These are phyloP conservation scores for Burhinus oedicnemus DNA, from an alignment of 2,113 vertebrate species.

Conservation along the genomic window DNA sequence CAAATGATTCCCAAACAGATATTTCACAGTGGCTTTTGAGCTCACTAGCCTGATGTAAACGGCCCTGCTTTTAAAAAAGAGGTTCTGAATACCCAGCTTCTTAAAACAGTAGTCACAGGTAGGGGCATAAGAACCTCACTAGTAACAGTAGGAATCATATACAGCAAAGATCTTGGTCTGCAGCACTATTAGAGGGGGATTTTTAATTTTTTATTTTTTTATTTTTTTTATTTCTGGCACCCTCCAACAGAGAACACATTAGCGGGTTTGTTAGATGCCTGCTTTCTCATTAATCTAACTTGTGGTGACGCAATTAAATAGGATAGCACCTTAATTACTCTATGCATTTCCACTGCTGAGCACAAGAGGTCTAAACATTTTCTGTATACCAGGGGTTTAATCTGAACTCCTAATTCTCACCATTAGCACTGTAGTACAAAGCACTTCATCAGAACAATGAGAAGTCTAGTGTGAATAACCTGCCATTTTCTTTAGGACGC, in stretches of 20 bases:
- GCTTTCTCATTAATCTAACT: not conserved
- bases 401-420: not conserved
- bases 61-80: not conserved
- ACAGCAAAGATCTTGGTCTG: not conserved
- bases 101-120: not conserved
- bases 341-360: not conserved
- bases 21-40: not conserved
- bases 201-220: not conserved
- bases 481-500: not conserved
- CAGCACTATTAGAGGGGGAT: not conserved
- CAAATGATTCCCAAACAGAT: not conserved
- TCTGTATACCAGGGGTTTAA: not conserved
- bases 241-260: not conserved
- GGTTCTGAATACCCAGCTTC: not conserved
- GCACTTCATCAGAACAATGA: not conserved
- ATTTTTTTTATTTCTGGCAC: not conserved
- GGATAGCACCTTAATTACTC: not conserved
- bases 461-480: constrained; percentile 10
- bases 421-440: not conserved
- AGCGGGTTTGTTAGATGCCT: not conserved
- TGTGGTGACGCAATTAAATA: not conserved
- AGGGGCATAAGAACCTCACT: not conserved
- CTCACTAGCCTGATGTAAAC: not conserved
- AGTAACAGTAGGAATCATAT: not conserved
- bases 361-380: not conserved